Evolutionary conservation across 2,797 vertebrate genomes (phyloP), one percentile per base, ranked within the genome.

Genomic region (Nyctalus aviator): DNA sequence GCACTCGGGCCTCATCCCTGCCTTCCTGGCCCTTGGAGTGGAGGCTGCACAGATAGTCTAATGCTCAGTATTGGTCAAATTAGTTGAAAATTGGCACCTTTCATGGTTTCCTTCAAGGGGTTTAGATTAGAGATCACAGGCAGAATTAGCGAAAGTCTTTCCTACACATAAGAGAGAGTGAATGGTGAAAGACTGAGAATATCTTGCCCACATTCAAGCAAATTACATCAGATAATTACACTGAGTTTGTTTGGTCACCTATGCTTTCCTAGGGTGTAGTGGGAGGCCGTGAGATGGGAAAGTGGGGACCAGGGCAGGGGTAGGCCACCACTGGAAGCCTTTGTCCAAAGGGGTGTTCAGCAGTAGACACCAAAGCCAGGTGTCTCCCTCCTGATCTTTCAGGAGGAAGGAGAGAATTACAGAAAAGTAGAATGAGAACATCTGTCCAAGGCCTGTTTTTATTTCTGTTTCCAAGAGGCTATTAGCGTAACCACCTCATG

Each of bases 391-490:
- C 32, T 27, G 15, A 44, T 53, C n/a, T n/a, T 94, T 69, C 77
- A 37, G 17, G 44, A 77, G 37, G 53, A 75, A 89, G 25, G 50
- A 78, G 32, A 83, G 57, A 44, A n/a, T 55, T 23, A 66, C 11
- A 66, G 13, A 77, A 48, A 89, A 81, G 23, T 8, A 90, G 25
- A 48, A 23, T 25, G 21, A 44, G 55, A 88, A 78, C 23, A 62
- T 41, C 84, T 93, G 14, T 76, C 75, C 11, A 12, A 21, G 53
- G 17, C 53, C 50, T 68, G 27, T 79, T 75, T 77, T 83, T 41
- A 35, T 59, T 92, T 93, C 88, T 88, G 66, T 72, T 79, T 71
- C 78, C 71, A 57, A 71, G n/a, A 93, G 46, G 46, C 27, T 88
- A 18, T 27, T 21, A 77, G 72, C 27, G 3, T 88, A 88, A 69